phyloP scores from a whole-genome alignment of 2,113 vertebrate species.

The Cepphus grylle region DNA sequence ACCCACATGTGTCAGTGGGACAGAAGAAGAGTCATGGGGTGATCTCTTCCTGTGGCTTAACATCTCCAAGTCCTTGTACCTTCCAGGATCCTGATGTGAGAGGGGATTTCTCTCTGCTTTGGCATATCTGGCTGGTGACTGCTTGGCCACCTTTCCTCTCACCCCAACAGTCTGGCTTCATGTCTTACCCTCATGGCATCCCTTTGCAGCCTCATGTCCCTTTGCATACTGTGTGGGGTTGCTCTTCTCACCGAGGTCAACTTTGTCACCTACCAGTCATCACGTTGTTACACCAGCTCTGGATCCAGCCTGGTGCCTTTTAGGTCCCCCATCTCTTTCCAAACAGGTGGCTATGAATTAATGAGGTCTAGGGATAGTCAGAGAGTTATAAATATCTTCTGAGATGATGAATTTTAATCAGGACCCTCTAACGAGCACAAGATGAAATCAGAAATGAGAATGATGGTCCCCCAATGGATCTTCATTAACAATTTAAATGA shows the following conservation, averaged over 20 bases:
- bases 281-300: neutral
- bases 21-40: neutral
- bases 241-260: accelerated
- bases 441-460: conserved; percentile 50
- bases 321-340: neutral
- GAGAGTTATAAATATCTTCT: conserved; percentile 53
- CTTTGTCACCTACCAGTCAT: neutral
- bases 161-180: neutral
- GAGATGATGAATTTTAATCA: conserved; percentile 60
- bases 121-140: neutral
- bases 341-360: conserved; percentile 31
- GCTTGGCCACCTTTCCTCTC: neutral
- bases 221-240: neutral
- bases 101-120: neutral
- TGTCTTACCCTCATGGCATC: neutral
- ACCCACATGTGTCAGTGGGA: neutral
- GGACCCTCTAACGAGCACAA: conserved; percentile 14
- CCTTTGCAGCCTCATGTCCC: neutral
- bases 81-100: neutral
- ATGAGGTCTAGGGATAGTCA: neutral
- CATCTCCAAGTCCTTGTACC: accelerated
- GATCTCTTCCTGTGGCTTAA: neutral
- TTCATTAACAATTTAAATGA: conserved; percentile 62
- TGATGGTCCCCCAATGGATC: conserved; percentile 26
- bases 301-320: neutral